Evolutionary conservation across 2,113 vertebrate genomes (phyloP).

Genomic region (Mus pahari): DNA sequence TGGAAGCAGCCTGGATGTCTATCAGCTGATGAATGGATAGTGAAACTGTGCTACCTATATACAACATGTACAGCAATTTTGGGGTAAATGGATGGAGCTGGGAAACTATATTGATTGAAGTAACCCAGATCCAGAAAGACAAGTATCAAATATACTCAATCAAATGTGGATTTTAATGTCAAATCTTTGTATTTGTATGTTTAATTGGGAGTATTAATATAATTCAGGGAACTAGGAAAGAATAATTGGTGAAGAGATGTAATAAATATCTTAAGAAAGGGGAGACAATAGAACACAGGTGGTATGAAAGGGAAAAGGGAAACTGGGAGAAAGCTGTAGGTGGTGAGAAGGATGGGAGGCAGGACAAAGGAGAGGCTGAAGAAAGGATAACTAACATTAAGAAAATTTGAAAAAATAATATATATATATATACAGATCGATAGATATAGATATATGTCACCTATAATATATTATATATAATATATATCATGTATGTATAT

Average conservation of each 20-base stretch:
- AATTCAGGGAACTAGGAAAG: background rate
- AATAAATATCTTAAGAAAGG: background rate
- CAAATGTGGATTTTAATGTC: background rate
- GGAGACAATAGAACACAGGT: background rate
- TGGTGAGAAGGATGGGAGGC: background rate
- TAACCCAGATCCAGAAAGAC: background rate
- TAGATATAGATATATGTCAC: background rate
- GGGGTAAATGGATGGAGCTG: background rate
- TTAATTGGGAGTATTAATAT: background rate
- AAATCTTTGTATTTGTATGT: background rate
- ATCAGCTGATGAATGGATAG: background rate
- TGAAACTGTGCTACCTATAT: background rate
- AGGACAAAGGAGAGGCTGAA: background rate
- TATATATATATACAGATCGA: too few relatives aligned
- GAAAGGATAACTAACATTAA: background rate
- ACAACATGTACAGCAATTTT: background rate
- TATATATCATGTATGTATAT: too few relatives aligned
- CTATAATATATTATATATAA: too few relatives aligned
- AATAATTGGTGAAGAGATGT: background rate
- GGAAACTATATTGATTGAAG: background rate
- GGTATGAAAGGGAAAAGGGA: background rate
- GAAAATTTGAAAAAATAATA: background rate
- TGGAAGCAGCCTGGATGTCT: background rate
- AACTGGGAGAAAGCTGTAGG: background rate
- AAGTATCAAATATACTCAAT: background rate